Percentiles rank a stretch among this genome's conserved stretches.
phyloP scores from a whole-genome alignment of 2,797 vertebrate species.

The Coregonus ussuriensis region DNA sequence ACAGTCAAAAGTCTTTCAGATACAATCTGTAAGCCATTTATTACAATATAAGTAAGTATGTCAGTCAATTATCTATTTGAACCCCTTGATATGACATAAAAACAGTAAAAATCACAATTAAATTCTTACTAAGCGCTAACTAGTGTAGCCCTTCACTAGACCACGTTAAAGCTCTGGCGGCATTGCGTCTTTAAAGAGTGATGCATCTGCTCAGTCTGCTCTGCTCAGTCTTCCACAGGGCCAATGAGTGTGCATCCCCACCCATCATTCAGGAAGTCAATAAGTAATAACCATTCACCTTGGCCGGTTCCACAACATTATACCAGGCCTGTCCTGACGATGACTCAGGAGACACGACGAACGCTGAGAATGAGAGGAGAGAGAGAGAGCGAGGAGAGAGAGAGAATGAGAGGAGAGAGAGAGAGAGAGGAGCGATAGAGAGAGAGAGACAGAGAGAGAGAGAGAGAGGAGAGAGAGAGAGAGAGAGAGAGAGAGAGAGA shows the following conservation, averaged over 20 bases:
- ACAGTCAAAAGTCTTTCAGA: no score
- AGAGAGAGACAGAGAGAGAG: background rate
- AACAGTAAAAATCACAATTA: no score
- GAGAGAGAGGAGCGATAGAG: background rate
- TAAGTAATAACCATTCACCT: slow-evolving; percentile 86
- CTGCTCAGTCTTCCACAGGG: background rate
- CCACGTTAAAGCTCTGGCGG: no score
- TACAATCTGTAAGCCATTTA: no score
- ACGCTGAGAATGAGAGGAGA: background rate
- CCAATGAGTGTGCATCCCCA: slow-evolving; percentile 16
- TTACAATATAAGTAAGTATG: no score
- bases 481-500: slow-evolving; percentile 6
- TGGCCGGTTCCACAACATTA: slow-evolving; percentile 83
- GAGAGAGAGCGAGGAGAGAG: background rate
- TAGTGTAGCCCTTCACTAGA: no score
- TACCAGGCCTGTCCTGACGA: slow-evolving; percentile 74
- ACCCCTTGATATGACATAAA: no score
- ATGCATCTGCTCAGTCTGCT: no score
- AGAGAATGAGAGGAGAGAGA: background rate
- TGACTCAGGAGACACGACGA: slow-evolving; percentile 76
- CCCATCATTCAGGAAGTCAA: slow-evolving; percentile 79
- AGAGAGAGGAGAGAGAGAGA: background rate
- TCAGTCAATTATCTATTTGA: no score
- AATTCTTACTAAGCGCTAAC: no score
- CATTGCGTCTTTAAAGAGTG: no score